Evolutionary conservation across 1,140 invertebrate species (phyloP), one percentile per base, ranked within the genome.

Genomic region (Drosophila ohnishii): DNA sequence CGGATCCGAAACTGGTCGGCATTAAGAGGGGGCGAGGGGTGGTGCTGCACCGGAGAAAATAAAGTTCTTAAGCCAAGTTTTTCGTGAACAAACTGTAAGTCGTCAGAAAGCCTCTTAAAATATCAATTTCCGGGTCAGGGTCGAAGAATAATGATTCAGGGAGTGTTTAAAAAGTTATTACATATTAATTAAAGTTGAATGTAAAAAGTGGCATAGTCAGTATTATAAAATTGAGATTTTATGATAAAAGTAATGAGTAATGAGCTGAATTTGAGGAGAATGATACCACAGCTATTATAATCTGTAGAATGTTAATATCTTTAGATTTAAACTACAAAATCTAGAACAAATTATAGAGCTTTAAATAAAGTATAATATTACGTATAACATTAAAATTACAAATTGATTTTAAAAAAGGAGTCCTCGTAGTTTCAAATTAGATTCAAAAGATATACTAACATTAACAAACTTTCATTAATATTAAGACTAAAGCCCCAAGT

Each of bases 1-100:
- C 9, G 59, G 57, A 63, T 51, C 13, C 30, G 44, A 35, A 77
- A 60, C 44, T 66, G 19, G 51, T 57, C 34, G 55, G 39, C 35
- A 34, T n/a, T n/a, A 11, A 11, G 53, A 3, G 11, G 25, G 11
- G 13, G 16, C 10, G n/a, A 32, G 5, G 25, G 16, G 44, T 3
- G 39, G 13, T 16, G 19, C 11, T 32, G 14, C 61, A 63, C 55
- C 11, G 55, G 0, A 1, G 30, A 16, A 63, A 63, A 63, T 60
- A 28, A 61, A 51, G 30, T 47, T n/a, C 19, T 37, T 22, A 14
- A 22, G 32, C 11, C 16, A 35, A 35, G 50, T 19, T 35, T 53
- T 35, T 22, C 3, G 32, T 4, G 32, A 37, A 35, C 32, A n/a
- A 53, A 53, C 32, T 37, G 51, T 53, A 37, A 22, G 19, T 37